Evolutionary conservation across 2,888 invertebrate species (phyloP), one percentile per base, ranked within the genome.

Genomic region (Diaperis boleti): DNA sequence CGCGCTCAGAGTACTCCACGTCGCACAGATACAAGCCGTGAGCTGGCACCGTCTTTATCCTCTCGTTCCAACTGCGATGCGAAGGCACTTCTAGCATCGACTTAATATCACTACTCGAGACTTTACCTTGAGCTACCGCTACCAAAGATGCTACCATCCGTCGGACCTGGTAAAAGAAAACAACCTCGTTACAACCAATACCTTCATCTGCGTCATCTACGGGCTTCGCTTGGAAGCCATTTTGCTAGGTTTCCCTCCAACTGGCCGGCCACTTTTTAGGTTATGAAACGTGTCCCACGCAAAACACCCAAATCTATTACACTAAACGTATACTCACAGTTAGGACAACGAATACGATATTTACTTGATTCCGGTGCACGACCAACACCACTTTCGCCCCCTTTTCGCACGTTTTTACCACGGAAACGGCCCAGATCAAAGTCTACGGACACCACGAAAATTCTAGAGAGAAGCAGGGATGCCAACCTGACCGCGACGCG

Each of bases 11-110:
- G 74, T 93, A 94, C 62, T 89, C 87, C 1, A 94, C 88, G 71
- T 90, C 83, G 63, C 86, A 85, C 15, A 95, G 84, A 77, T 92
- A 94, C 8, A 95, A 84, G 1, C 92, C 94, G 73, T 85, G 81
- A 0, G 92, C 84, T 0, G 90, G 89, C 3, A 85, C 84, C 14
- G 85, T 79, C 14, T 81, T 77, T 69, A 83, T 79, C 45, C 73
- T 74, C 11, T 82, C 67, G 72, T 82, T 73, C 92, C 92, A 95
- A 56, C 86, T 88, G 49, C 88, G 77, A 72, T 87, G 86, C 0
- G 89, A 89, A 0, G 94, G 94, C 37, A 92, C 84, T 76, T 92
- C 89, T 55, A 95, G 83, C 92, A 95, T 91, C 72, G 86, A 84
- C 77, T 86, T 86, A 60, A 94, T 83, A 73, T 91, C 89, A 69